Evolutionary conservation across 2,113 vertebrate species (phyloP), one percentile per base, ranked within the genome.

Genomic region (Ceuthmochares aereus): DNA sequence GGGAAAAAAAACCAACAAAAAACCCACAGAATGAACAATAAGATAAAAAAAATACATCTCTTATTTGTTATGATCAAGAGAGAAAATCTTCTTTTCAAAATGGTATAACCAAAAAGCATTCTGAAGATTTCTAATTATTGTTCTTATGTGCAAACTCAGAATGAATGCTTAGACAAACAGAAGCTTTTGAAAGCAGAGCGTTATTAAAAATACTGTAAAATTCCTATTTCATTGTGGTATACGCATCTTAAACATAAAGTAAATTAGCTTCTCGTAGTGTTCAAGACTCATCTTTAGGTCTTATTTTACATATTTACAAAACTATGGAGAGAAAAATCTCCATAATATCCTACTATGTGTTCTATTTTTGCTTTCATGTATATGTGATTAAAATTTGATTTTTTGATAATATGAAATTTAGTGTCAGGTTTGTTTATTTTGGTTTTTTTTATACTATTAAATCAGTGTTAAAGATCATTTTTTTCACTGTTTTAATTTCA

Each of bases 401-500:
- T 79, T 90, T 19, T 85, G 13, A 78, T 70, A 74, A 90, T 80
- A 23, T 85, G 25, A 60, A 87, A 59, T 63, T 92, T 96, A 37
- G 3, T 95, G n/a, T 21, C 18, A 66, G 45, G 4, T 52, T 94
- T 95, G 32, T 75, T 74, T 4, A 19, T 22, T 82, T 83, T 62
- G 49, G 36, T 19, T 16, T 7, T 66, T 82, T 93, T 80, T 19
- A 79, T 19, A 55, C 55, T 93, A 85, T 83, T 64, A 82, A 84
- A 92, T 52, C 92, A 93, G 60, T 95, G 84, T 96, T 97, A 94
- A 97, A 97, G 87, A 66, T 85, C 76, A 45, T 93, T 87, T 95
- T 40, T 97, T 95, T 96, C 76, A 95, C 54, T 97, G 95, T 95
- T 97, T 96, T 81, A 93, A 96, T 97, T 97, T 95, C 96, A 97